These are phyloP conservation scores for Vicugna pacos DNA, from an alignment of 2,113 vertebrate species.

Conservation along the genomic window DNA sequence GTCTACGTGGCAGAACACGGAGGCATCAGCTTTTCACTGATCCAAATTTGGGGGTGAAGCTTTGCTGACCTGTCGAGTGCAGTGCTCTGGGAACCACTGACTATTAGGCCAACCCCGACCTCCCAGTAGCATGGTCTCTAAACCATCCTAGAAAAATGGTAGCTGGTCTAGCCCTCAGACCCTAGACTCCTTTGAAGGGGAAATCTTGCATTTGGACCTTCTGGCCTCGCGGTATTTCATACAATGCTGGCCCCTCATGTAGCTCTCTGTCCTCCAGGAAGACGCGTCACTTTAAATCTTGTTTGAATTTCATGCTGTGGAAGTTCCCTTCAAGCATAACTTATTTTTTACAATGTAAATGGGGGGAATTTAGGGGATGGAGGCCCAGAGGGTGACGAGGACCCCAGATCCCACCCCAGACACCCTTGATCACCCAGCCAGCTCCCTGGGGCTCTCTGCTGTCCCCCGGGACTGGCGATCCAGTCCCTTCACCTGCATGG, in stretches of 20 bases:
- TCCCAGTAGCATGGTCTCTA: neutral
- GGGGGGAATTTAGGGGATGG: neutral
- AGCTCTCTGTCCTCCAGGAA: neutral
- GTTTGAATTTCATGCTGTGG: conserved; percentile 32
- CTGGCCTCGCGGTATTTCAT: neutral
- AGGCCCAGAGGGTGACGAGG: neutral
- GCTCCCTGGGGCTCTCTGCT: neutral
- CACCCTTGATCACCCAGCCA: neutral
- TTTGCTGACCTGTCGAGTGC: neutral
- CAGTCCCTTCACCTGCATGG: neutral
- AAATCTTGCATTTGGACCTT: neutral
- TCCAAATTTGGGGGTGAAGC: neutral
- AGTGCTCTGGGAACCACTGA: neutral
- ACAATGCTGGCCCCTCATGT: neutral
- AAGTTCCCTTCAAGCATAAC: conserved; percentile 34
- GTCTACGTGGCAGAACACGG: neutral
- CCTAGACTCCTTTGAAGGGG: neutral
- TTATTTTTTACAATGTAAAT: conserved; percentile 9
- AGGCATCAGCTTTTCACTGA: neutral
- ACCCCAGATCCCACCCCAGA: no score
- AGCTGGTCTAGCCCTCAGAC: neutral
- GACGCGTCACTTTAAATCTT: conserved; percentile 41
- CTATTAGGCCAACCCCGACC: neutral
- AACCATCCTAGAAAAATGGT: neutral
- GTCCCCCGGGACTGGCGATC: neutral